phyloP scores from a whole-genome alignment of 2,113 vertebrate genomes.

The Morone chrysops region DNA sequence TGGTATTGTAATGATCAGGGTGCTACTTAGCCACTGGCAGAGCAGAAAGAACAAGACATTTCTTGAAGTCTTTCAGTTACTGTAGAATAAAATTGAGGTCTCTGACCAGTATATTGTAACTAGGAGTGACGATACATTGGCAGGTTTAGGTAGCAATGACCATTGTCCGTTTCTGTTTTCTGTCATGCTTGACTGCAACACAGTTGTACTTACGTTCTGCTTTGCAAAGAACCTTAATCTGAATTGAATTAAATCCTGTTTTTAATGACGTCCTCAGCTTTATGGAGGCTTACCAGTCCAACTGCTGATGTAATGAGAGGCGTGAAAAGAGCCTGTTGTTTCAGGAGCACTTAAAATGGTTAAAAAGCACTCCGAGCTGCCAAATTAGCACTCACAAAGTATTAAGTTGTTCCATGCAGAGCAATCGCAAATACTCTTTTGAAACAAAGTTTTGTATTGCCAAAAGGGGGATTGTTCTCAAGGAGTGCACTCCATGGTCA shows the following conservation, averaged over 20 bases:
- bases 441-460: constrained; percentile 57
- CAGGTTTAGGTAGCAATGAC: background rate
- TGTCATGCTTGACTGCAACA: constrained; percentile 1
- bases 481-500: constrained; percentile 5
- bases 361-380: constrained; percentile 57
- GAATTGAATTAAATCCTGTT: constrained; percentile 58
- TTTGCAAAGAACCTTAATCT: constrained; percentile 46
- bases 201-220: constrained; percentile 22
- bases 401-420: constrained; percentile 62
- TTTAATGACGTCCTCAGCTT: constrained; percentile 66
- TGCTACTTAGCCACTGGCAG: background rate
- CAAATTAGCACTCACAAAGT: constrained; percentile 66
- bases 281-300: constrained; percentile 61
- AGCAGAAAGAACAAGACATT: background rate
- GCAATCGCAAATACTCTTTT: constrained; percentile 58
- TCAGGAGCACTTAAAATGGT: constrained; percentile 63
- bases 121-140: background rate
- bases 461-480: constrained; percentile 55
- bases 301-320: constrained; percentile 67
- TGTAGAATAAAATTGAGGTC: background rate
- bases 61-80: background rate
- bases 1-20: background rate
- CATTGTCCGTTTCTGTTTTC: background rate
- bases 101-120: background rate
- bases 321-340: constrained; percentile 74